Base-by-base conservation (phyloP, 1,140 invertebrate genomes). In the Drosophila quadrilineata region DNA sequence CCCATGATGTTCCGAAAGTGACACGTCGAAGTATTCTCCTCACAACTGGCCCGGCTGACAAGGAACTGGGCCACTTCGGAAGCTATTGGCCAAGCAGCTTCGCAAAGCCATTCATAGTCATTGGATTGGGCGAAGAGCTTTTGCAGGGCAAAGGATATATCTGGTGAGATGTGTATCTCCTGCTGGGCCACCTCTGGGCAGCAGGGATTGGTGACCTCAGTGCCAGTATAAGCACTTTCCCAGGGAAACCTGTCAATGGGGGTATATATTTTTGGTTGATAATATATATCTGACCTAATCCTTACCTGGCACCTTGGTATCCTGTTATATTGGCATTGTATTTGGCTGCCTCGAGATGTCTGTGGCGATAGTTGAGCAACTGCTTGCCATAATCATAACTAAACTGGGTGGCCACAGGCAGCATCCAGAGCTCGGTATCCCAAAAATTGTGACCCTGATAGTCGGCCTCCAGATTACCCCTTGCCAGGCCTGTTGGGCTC, bases 171-270 rank as follows among this genome's bases (percentile, higher is more conserved):
- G 69, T 93, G 92, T 24, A 91, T 91, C 73, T 92, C 90, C 54
- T 90, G 91, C 29, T 90, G 80, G 0, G 91, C 91, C 1, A 92
- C 89, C 31, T 92, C 91, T 0, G 91, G 91, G 40, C 91, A 93
- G 49, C 91, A 92, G 1, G 91, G 91, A 72, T 92, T 91, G 0
- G 91, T 92, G 17, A 91, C 91, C 68, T 93, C 92, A 0, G 74
- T 71, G 0, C 92, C 92, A 0, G 92, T 93, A 64, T 89, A 92
- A 5, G 91, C 92, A 62, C 92, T 92, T 72, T 93, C 92, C 92
- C 92, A 93, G 3, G 92, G 92, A 60, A 75, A 90, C 41, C 59
- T 71, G 4, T 2, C 8, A n/a, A 19, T 9, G 9, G 14, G 43
- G 2, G 26, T 0, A 8, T 14, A 5, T 28, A 6, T 10, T 2